A percentile compares a stretch with the other conserved stretches of the same genome.
Conservation (phyloP, 2,888 invertebrate species). For the Blera fallax region DNA sequence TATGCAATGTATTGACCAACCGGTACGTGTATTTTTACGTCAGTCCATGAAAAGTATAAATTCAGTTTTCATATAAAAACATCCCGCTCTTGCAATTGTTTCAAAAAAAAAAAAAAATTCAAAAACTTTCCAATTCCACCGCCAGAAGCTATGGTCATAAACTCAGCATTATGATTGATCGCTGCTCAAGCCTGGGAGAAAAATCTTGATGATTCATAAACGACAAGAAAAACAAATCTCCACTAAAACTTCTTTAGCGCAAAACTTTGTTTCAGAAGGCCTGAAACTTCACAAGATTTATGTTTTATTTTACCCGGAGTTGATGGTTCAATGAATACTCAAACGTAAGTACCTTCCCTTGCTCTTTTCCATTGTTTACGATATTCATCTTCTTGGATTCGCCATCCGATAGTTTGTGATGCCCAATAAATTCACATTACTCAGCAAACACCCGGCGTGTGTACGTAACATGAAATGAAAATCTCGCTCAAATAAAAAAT, state of each 20-base stretch:
- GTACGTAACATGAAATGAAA: not conserved
- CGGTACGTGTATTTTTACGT: no score
- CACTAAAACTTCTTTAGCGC: not conserved
- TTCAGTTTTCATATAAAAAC: not conserved
- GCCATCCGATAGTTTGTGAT: constrained; percentile 23
- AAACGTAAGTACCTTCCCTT: not conserved
- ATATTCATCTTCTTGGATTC: not conserved
- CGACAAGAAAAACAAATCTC: not conserved
- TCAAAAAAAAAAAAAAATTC: not conserved
- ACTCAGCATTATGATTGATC: not conserved
- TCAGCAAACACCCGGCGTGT: not conserved
- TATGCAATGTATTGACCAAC: no score
- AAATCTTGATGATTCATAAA: not conserved
- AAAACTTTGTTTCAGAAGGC: not conserved
- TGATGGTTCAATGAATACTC: constrained; percentile 32
- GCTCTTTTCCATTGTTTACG: not conserved
- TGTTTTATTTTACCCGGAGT: constrained; percentile 28
- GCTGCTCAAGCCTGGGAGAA: not conserved
- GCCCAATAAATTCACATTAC: constrained; percentile 32
- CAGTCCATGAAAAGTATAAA: no score
- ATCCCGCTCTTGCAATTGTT: not conserved
- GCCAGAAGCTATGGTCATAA: not conserved
- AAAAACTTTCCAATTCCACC: not conserved
- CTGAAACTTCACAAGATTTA: constrained; percentile 14
- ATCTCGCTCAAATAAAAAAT: not conserved